Evolutionary conservation across 1,140 invertebrate genomes (phyloP), one percentile per base, ranked within the genome.

Genomic region (Drosophila sechellia): DNA sequence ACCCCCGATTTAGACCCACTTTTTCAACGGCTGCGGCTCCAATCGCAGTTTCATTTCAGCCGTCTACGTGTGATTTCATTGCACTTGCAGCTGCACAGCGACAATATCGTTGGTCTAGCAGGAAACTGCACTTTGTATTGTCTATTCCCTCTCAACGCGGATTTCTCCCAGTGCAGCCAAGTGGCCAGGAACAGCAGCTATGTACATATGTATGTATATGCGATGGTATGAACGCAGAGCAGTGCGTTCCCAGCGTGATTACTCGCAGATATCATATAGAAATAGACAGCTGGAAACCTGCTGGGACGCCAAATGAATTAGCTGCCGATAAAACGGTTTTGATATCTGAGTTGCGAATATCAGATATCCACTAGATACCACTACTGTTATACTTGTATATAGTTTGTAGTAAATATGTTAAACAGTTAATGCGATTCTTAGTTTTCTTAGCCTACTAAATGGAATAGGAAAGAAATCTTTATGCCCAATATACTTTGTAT

Each of bases 301-400:
- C 79, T 87, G 84, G 45, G 83, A 81, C 37, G 78, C 78, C 78
- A 87, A 87, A 77, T 87, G 83, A 87, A 87, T 87, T 87, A 81
- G 83, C 56, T 70, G 70, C 59, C 50, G 58, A 63, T 77, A 60
- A 64, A 22, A 22, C 3, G 20, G 20, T 22, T 0, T 22, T 22
- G 20, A 22, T 22, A 22, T 22, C 20, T 22, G 20, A 5, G 27
- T 37, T 50, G 12, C n/a, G 34, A 48, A 22, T 43, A 25, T 17
- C 15, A 37, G 3, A 55, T 68, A 56, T 49, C 40, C 27, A 12
- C 1, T n/a, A 3, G 17, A 17, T 17, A 17, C 17, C 17, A 17
- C 17, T 17, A 17, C 0, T 17, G 17, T 17, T 17, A 17, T 17
- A n/a, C n/a, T n/a, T n/a, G n/a, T n/a, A 17, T 17, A 17, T 17